Conservation (phyloP, 2,797 vertebrate genomes). For the Platalea minor region DNA sequence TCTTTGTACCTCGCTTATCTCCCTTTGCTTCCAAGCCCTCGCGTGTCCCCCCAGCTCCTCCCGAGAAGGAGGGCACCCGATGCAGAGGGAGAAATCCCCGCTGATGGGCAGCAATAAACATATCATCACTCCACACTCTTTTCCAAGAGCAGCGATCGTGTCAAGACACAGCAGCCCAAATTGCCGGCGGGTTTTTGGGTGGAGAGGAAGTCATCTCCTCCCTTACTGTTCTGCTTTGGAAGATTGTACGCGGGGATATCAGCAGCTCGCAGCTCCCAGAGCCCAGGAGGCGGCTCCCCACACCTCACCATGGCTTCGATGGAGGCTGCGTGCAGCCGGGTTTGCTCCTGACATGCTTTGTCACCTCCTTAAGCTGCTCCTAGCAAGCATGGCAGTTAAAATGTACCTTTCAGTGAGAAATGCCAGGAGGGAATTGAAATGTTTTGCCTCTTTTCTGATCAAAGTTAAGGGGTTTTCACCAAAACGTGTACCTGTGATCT, state of each 20-base stretch:
- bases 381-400: background rate
- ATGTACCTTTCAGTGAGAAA: background rate
- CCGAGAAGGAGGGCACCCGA: fast-evolving
- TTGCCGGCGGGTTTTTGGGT: background rate
- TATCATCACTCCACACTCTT: background rate
- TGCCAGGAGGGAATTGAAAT: background rate
- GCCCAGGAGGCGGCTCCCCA: background rate
- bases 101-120: fast-evolving
- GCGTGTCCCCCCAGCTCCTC: too few species aligned
- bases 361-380: background rate
- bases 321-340: background rate
- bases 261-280: background rate
- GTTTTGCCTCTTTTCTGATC: background rate
- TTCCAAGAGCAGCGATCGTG: background rate
- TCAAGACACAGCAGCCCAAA: fast-evolving
- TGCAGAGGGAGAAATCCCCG: background rate
- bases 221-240: background rate
- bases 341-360: background rate
- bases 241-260: fast-evolving
- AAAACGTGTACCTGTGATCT: background rate
- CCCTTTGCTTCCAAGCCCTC: background rate
- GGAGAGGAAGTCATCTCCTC: background rate
- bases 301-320: background rate
- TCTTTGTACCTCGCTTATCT: background rate
- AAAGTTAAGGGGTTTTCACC: background rate